Conservation (phyloP, 2,113 vertebrate genomes). For the Oryzias curvinotus region DNA sequence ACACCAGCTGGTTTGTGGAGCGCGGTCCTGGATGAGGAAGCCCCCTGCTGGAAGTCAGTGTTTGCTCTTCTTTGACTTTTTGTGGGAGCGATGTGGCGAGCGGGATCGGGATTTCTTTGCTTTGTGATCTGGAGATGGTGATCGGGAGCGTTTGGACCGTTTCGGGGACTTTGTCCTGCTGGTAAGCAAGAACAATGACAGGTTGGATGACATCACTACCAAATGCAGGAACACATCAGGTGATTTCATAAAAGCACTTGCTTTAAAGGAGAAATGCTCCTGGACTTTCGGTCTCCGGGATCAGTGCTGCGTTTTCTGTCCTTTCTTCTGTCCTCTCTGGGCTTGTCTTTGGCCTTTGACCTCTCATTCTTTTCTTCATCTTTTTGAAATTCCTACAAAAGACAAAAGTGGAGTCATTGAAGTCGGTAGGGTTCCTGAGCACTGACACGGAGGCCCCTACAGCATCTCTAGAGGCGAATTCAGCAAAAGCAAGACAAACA, state of each 20-base stretch:
- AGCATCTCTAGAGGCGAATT: too few relatives aligned
- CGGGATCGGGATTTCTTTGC: constrained; percentile 68
- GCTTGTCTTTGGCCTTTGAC: constrained; percentile 67
- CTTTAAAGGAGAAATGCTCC: constrained; percentile 66
- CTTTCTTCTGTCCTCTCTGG: constrained; percentile 72
- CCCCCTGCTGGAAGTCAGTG: constrained; percentile 61
- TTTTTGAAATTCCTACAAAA: constrained; percentile 77
- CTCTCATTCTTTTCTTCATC: constrained; percentile 72
- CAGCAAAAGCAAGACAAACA: too few relatives aligned
- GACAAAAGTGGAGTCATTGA: background rate
- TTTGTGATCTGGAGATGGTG: constrained; percentile 72
- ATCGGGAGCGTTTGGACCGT: constrained; percentile 75
- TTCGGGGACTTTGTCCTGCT: constrained; percentile 75
- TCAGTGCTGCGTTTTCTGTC: constrained; percentile 65
- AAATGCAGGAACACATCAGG: background rate
- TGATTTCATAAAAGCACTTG: constrained; percentile 25
- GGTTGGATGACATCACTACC: background rate
- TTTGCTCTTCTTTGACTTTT: constrained; percentile 83
- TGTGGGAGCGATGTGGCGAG: constrained; percentile 80
- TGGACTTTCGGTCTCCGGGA: constrained; percentile 59
- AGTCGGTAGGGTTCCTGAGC: background rate
- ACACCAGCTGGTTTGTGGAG: background rate
- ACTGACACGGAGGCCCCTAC: background rate
- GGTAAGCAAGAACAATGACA: background rate
- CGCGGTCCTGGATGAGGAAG: constrained; percentile 2